Conservation (phyloP, 2,797 vertebrate species). For the Pseudochromis fuscus region DNA sequence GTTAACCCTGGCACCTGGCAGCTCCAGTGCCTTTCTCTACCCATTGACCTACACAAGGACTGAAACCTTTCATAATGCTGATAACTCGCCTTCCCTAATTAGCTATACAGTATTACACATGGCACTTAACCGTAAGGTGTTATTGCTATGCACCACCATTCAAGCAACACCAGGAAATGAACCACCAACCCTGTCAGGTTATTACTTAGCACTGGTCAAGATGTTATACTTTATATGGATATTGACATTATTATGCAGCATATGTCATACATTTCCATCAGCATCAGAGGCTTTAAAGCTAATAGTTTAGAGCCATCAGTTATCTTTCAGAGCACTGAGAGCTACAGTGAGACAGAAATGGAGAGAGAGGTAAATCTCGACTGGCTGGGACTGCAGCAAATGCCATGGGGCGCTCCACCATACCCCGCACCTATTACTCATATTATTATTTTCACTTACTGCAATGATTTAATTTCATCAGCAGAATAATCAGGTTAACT, state of each 20-base stretch:
- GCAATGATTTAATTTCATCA: conserved; percentile 86
- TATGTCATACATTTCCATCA: conserved; percentile 45
- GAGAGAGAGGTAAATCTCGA: conserved; percentile 44
- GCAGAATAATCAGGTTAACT: conserved; percentile 85
- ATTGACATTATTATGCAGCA: conserved; percentile 13
- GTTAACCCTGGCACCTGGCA: background rate
- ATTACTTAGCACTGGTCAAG: conserved; percentile 4
- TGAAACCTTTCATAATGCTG: background rate
- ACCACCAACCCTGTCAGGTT: conserved; percentile 12
- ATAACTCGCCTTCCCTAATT: background rate
- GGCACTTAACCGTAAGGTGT: conserved; percentile 2
- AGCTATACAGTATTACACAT: background rate
- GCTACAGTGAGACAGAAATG: conserved; percentile 26
- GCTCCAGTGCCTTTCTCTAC: conserved; percentile 6
- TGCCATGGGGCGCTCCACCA: conserved; percentile 57
- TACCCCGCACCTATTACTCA: conserved; percentile 76
- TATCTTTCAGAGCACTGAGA: conserved; percentile 35
- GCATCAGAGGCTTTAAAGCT: conserved; percentile 41
- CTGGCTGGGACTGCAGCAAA: conserved; percentile 57
- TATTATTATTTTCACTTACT: conserved; percentile 85
- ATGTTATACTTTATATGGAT: conserved; percentile 15
- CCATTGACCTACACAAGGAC: conserved; percentile 3
- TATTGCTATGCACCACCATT: background rate
- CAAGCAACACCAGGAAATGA: background rate
- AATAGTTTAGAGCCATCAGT: conserved; percentile 43